These are phyloP conservation scores for Coturnix japonica DNA, from an alignment of 2,113 vertebrate genomes.

Conservation along the genomic window DNA sequence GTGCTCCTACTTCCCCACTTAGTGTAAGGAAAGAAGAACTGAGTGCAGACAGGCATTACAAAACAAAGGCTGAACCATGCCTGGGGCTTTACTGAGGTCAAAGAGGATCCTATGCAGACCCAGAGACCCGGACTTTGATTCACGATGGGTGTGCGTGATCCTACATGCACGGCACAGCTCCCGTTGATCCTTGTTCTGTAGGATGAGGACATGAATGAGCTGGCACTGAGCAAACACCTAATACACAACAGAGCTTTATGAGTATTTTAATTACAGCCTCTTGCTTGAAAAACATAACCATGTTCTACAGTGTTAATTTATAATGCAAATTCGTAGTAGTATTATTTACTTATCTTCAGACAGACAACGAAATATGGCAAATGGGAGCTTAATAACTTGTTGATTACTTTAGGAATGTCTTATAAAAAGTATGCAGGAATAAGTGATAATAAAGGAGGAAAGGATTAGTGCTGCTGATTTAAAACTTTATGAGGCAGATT, in stretches of 20 bases:
- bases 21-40: background rate
- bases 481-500: slow-evolving; percentile 8
- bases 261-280: background rate
- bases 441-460: slow-evolving; percentile 14
- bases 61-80: too few species aligned
- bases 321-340: background rate
- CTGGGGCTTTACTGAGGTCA: background rate
- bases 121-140: background rate
- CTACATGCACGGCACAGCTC: background rate
- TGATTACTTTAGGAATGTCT: slow-evolving; percentile 33
- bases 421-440: slow-evolving; percentile 6
- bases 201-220: background rate
- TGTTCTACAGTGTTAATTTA: background rate
- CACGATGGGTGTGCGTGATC: fast-evolving
- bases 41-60: background rate
- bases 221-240: background rate
- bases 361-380: background rate
- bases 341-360: background rate
- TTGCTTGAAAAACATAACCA: background rate
- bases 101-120: background rate
- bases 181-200: background rate
- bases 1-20: background rate
- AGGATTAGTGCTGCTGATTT: slow-evolving; percentile 38
- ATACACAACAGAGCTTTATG: background rate
- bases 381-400: slow-evolving; percentile 22